Conservation (phyloP, 1,140 invertebrate species). For the Papilio machaon region DNA sequence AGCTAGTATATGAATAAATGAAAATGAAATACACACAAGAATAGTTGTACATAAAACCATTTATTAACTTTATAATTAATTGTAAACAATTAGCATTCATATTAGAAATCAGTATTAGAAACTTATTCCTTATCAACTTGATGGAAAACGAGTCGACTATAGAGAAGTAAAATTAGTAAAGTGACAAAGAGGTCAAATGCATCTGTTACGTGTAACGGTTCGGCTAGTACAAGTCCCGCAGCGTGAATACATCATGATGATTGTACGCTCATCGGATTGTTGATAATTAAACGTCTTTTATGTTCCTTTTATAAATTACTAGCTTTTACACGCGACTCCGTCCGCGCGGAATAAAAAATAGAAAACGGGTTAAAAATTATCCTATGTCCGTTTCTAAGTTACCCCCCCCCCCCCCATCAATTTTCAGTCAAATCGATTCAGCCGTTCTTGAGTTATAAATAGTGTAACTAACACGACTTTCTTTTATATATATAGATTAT, state of each 20-base stretch:
- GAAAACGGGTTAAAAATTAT: too few species aligned
- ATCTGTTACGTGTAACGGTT: constrained; percentile 30
- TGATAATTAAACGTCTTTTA: constrained; percentile 22
- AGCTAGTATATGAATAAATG: background rate
- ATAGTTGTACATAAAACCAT: background rate
- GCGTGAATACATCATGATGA: constrained; percentile 27
- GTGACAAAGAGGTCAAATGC: constrained; percentile 35
- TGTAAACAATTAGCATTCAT: background rate
- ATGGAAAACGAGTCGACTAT: background rate
- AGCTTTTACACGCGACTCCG: too few species aligned
- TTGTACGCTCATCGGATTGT: constrained; percentile 7
- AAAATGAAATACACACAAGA: background rate
- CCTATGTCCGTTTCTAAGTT: too few species aligned
- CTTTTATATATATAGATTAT: too few species aligned
- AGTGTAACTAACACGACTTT: too few species aligned
- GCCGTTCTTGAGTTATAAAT: too few species aligned
- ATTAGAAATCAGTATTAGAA: background rate
- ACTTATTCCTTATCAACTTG: constrained; percentile 16
- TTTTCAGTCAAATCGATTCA: too few species aligned
- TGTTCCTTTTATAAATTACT: constrained; percentile 1
- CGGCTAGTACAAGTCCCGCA: background rate
- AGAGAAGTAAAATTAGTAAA: constrained; percentile 30
- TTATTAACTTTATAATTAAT: constrained; percentile 1
- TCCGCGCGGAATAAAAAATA: too few species aligned
- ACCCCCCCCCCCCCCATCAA: too few species aligned